Conservation (phyloP, 2,888 invertebrate species). For the Amphimallon solstitiale region DNA sequence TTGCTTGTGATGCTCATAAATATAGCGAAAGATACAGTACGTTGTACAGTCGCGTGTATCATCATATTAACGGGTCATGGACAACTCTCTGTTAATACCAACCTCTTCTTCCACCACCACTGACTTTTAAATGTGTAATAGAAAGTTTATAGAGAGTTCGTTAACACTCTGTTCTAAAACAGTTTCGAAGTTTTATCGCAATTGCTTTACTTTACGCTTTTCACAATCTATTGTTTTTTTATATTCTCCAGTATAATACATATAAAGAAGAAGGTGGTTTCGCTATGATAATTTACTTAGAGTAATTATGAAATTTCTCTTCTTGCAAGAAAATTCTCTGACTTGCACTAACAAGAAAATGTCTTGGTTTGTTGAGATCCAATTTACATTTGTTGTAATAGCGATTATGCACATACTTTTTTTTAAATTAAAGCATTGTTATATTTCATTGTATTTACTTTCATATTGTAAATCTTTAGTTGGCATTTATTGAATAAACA, state of each 20-base stretch:
- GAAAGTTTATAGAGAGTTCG: slow-evolving; percentile 54
- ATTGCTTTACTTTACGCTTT: slow-evolving; percentile 14
- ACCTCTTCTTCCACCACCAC: not conserved
- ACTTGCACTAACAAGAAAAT: too few species aligned
- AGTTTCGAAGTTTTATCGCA: not conserved
- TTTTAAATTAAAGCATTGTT: too few species aligned
- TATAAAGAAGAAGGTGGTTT: too few species aligned
- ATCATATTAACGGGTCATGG: slow-evolving; percentile 35
- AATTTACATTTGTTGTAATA: too few species aligned
- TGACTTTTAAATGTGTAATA: slow-evolving; percentile 51
- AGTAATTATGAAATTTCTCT: too few species aligned
- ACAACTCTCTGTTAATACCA: slow-evolving; percentile 9
- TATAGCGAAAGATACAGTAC: not conserved
- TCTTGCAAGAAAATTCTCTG: too few species aligned
- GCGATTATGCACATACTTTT: too few species aligned
- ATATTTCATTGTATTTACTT: too few species aligned
- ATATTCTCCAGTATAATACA: not conserved
- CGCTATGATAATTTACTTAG: too few species aligned
- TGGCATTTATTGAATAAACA: too few species aligned
- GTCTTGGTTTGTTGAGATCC: too few species aligned
- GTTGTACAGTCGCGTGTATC: not conserved
- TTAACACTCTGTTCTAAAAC: slow-evolving; percentile 49
- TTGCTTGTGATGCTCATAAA: not conserved
- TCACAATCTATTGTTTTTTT: slow-evolving; percentile 18
- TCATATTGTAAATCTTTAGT: too few species aligned